phyloP scores from a whole-genome alignment of 2,797 vertebrate species.

The Lerista edwardsae region DNA sequence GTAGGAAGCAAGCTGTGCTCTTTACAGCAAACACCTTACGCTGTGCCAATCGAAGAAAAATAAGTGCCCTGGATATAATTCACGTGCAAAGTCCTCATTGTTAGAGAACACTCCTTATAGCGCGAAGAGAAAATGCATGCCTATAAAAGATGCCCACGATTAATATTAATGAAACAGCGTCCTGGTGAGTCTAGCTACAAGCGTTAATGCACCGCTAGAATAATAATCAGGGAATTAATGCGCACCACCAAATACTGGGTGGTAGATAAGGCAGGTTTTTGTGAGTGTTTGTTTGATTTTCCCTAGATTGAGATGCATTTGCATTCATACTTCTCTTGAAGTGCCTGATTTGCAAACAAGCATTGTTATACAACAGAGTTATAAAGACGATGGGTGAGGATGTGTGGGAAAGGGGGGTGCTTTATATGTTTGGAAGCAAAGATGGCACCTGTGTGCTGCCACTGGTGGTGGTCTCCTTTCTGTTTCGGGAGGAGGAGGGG shows the following conservation, averaged over 20 bases:
- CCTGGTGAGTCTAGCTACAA: conserved; percentile 17
- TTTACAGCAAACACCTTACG: conserved; percentile 17
- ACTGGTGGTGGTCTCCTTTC: neutral
- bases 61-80: conserved; percentile 35
- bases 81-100: conserved; percentile 20
- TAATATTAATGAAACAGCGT: conserved; percentile 37
- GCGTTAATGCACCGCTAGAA: conserved; percentile 21
- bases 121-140: conserved; percentile 13
- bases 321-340: neutral
- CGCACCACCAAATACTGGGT: conserved; percentile 9
- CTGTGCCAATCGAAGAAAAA: conserved; percentile 13
- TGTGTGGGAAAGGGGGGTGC: neutral
- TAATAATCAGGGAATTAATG: conserved; percentile 24
- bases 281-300: neutral
- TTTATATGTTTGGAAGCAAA: neutral
- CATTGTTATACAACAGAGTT: neutral
- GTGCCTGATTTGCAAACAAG: neutral
- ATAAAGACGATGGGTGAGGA: neutral
- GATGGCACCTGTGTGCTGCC: neutral
- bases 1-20: conserved; percentile 37
- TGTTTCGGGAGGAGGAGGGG: too few relatives aligned
- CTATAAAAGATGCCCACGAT: conserved; percentile 16
- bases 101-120: conserved; percentile 18
- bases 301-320: neutral
- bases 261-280: neutral